A percentile compares a stretch with the other conserved stretches of the same genome.
These are phyloP conservation scores for Penaeus japonicus DNA, from an alignment of 1,140 invertebrate genomes.

Conservation along the genomic window DNA sequence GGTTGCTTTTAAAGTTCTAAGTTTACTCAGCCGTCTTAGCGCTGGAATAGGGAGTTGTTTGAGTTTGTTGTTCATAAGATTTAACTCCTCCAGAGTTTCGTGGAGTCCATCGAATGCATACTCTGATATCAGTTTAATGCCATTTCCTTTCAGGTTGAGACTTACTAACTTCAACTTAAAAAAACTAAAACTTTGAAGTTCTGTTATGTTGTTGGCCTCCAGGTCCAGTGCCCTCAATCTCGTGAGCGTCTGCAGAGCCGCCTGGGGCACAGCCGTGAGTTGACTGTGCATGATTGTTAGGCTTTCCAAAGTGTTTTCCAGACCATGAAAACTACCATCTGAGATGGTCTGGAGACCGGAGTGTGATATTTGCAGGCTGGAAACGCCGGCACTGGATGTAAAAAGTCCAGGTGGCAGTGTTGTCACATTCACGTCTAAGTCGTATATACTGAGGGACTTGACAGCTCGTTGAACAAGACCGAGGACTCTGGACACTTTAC, in stretches of 20 bases:
- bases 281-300: constrained; percentile 55
- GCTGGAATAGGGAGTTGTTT: constrained; percentile 79
- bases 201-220: constrained; percentile 60
- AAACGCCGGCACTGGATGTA: constrained; percentile 54
- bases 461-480: constrained; percentile 70
- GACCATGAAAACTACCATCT: constrained; percentile 40
- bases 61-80: constrained; percentile 80
- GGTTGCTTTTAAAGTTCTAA: constrained; percentile 77
- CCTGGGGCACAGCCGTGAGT: constrained; percentile 50
- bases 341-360: constrained; percentile 46
- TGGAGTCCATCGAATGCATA: constrained; percentile 82
- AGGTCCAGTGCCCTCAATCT: constrained; percentile 56
- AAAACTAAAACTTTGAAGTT: constrained; percentile 58
- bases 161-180: constrained; percentile 50
- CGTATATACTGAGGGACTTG: constrained; percentile 86
- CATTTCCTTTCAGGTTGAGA: constrained; percentile 68
- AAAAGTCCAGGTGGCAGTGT: constrained; percentile 77
- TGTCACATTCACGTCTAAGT: constrained; percentile 79
- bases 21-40: constrained; percentile 76
- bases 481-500: constrained; percentile 67
- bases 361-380: constrained; percentile 47
- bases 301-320: constrained; percentile 51
- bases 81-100: constrained; percentile 78
- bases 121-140: constrained; percentile 79
- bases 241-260: constrained; percentile 41